Evolutionary conservation across 1,140 invertebrate species (phyloP), one percentile per base, ranked within the genome.

Genomic region (Aporrectodea caliginosa): DNA sequence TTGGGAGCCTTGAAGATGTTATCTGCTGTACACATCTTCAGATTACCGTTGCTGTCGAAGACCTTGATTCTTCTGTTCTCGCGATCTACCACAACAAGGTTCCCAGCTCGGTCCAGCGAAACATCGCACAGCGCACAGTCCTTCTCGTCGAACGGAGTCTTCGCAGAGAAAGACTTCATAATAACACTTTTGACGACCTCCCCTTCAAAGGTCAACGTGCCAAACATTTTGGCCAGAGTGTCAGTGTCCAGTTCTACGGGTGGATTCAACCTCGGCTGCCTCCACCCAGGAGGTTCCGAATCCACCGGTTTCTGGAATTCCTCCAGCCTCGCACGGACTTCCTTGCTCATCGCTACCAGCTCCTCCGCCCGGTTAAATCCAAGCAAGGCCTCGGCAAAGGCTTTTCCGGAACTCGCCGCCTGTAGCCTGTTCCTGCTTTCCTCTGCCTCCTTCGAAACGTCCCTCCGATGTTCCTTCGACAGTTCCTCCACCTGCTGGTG

Each of bases 161-260:
- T 34, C 6, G 80, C 80, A 6, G 80, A 81, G 58, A 81, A 81
- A 0, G 76, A 33, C 31, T 73, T 32, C 16, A 73, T 69, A 14
- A 72, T 43, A 14, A 78, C 69, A 27, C 35, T 70, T 29, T 69
- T 69, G 16, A 78, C 71, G 27, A 77, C 69, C 35, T 81, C 78
- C 14, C 81, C 78, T 33, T 75, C 81, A 58, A 81, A 79, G n/a
- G 78, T 81, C 68, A 81, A 35, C 34, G 69, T 33, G n/a, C 81
- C 81, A 35, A 79, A 80, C 78, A 81, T n/a, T 1, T 29, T 34
- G 2, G 73, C 74, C 16, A 81, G 14, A 29, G 73, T 35, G 22
- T 69, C 69, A 27, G 35, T 27, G 34, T 75, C 70, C 16, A 68
- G 32, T 16, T 73, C 78, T 72, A 30, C 69, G 22, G 73, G 69